Evolutionary conservation across 2,888 invertebrate species (phyloP).

Genomic region (Notodonta ziczac): DNA sequence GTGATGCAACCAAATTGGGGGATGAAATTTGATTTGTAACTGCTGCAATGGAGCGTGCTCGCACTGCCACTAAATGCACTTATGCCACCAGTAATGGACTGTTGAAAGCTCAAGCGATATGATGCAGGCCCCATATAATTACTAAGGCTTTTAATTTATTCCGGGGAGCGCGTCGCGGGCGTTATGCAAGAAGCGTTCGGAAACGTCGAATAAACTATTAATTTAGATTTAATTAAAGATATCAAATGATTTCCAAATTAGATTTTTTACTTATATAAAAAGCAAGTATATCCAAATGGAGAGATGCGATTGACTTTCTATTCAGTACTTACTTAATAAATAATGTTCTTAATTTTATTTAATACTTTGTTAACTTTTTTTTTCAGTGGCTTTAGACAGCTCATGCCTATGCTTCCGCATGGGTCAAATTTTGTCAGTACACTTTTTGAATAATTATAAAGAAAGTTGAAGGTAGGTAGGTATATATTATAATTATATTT

Average conservation of each 20-base stretch:
- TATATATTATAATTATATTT: too few relatives aligned
- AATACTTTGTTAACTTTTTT: too few relatives aligned
- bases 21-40: not conserved
- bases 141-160: not conserved
- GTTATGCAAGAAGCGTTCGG: not conserved
- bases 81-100: not conserved
- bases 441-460: too few relatives aligned
- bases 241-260: not conserved
- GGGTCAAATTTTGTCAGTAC: too few relatives aligned
- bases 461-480: too few relatives aligned
- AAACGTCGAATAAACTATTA: not conserved
- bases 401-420: too few relatives aligned
- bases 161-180: not conserved
- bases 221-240: not conserved
- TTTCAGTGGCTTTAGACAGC: too few relatives aligned
- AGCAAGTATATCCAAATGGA: too few relatives aligned
- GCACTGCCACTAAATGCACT: not conserved
- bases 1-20: not conserved
- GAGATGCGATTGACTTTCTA: too few relatives aligned
- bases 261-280: too few relatives aligned
- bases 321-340: too few relatives aligned
- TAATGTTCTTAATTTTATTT: too few relatives aligned
- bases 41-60: conserved; percentile 1
- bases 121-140: not conserved
- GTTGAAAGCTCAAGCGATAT: not conserved